Evolutionary conservation across 2,797 vertebrate genomes (phyloP).

Genomic region (Poeciliopsis presidionis): DNA sequence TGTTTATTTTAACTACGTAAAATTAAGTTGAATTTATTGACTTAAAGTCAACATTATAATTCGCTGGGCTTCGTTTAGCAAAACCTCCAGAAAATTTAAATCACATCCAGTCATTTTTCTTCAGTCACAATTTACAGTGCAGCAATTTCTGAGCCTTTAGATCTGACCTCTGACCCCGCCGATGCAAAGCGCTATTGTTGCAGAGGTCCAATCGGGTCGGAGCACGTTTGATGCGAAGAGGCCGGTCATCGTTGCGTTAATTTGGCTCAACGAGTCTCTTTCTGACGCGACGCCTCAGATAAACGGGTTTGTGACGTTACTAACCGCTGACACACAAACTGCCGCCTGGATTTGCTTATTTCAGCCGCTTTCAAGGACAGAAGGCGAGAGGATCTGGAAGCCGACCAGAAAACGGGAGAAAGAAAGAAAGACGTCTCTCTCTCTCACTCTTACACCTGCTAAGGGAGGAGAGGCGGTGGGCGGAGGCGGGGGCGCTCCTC

Average conservation of each 20-base stretch:
- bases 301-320: constrained; percentile 42
- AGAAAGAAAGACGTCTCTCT: constrained; percentile 74
- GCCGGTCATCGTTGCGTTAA: neutral
- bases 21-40: no score
- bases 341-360: constrained; percentile 45
- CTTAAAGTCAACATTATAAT: no score
- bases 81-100: no score
- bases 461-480: constrained; percentile 27
- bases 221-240: constrained; percentile 21
- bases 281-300: neutral
- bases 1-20: no score
- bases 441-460: constrained; percentile 77
- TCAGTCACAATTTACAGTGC: no score
- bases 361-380: constrained; percentile 56
- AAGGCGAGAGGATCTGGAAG: constrained; percentile 63
- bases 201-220: constrained; percentile 58
- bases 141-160: constrained; percentile 68
- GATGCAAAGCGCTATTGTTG: constrained; percentile 71
- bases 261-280: neutral
- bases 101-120: no score
- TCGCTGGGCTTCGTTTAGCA: no score
- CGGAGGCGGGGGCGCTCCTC: constrained; percentile 35
- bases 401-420: constrained; percentile 43
- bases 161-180: constrained; percentile 64
- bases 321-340: constrained; percentile 49